Base-by-base conservation (phyloP, 2,113 vertebrate genomes). In the Cryptotis parvus region DNA sequence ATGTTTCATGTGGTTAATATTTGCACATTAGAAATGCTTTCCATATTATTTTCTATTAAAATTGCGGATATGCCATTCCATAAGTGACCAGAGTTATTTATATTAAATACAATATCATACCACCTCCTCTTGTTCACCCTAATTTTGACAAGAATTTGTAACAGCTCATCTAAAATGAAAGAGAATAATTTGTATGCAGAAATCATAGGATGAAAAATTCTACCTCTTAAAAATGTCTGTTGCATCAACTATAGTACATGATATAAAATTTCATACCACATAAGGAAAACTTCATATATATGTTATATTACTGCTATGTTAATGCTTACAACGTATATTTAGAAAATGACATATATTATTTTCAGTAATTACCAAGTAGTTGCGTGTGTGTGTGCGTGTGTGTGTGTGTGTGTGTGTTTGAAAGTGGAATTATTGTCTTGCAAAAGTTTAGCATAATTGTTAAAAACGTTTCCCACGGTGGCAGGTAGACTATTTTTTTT, bases 1-100 rank as follows among this genome's bases (percentile, higher is more conserved):
- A 63, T 55, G 45, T 92, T 94, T 92, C 68, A 79, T 39, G 11
- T 80, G 65, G 15, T n/a, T 93, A 74, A 92, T 37, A 41, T 89
- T 82, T 78, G 52, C 68, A 63, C 55, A 91, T 83, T 95, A 68
- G 43, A 91, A 94, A 72, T 55, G 12, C 61, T 73, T 82, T 27
- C 61, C 76, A n/a, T 84, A 65, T 58, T n/a, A n/a, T 20, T 87
- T 27, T 24, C 26, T 43, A 16, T 82, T 72, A 89, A 37, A 89
- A 68, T 91, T 92, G 39, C 72, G 61, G 89, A 72, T 81, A 91
- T 94, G 45, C 27, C 55, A 82, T 91, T 93, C 45, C 4, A 3
- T 37, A 52, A 66, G 18, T 61, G 6, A 86, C 52, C 4, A 81
- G 31, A 87, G 6, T 72, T 83, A 26, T 26, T 65, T 68, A 41